Evolutionary conservation across 2,797 vertebrate species (phyloP), one percentile per base, ranked within the genome.

Genomic region (Agapornis canus): DNA sequence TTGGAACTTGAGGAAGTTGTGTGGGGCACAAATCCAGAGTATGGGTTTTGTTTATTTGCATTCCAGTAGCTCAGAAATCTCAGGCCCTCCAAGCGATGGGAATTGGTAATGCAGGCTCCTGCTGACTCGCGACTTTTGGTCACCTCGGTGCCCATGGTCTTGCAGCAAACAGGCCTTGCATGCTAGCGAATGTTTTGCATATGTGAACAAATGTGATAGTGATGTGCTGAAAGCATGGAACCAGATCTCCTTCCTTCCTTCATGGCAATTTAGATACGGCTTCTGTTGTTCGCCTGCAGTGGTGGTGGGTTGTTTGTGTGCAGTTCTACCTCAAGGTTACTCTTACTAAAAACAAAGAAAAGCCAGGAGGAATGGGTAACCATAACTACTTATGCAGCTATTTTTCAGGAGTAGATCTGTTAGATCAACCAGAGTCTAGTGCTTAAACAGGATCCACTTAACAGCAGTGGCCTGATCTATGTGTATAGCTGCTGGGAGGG

Each of bases 1-100:
- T 96, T 96, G 96, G 96, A 97, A 95, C 92, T 92, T 91, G n/a
- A 91, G 66, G 95, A 94, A 96, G 95, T 90, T 4, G 3, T 82
- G 32, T 64, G 85, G 80, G 94, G 92, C 92, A 82, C 48, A 92
- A 77, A 84, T 94, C 92, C 94, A 94, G 92, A 92, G 72, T 86
- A 89, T 72, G 70, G 78, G 60, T 86, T 92, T 96, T 96, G 91
- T 97, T 97, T 96, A 84, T 96, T 96, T 95, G 91, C 91, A 82
- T 96, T 96, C 94, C 87, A 56, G 64, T 83, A 89, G 85, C 73
- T 95, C 2, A 18, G 86, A 96, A 95, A 70, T 88, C 77, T 86
- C 82, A 68, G 48, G n/a, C 77, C 63, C 80, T 90, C 91, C 90
- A 95, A 94, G 87, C 4, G 80, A 90, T 92, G 80, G 89, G 87